Conservation (phyloP, 1,140 invertebrate species). For the Drosophila mauritiana region DNA sequence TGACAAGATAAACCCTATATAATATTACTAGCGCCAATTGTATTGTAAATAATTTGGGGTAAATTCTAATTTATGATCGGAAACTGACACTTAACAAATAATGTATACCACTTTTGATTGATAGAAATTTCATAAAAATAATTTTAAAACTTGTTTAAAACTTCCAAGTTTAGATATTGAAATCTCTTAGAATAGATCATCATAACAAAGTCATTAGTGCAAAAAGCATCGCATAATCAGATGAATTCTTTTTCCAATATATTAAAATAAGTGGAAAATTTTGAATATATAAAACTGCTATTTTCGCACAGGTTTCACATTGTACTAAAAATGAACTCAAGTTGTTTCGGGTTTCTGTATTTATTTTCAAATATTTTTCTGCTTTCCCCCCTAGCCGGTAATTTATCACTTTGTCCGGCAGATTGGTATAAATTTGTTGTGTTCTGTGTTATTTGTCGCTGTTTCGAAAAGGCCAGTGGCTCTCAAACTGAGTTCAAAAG, state of each 20-base stretch:
- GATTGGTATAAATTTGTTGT: conserved; percentile 10
- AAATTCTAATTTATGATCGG: no score
- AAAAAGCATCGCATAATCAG: neutral
- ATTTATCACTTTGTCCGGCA: conserved; percentile 27
- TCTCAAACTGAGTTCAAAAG: conserved; percentile 41
- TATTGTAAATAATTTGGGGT: neutral
- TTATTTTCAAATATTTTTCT: conserved; percentile 28
- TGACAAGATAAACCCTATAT: conserved; percentile 1
- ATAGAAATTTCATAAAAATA: no score
- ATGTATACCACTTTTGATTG: no score
- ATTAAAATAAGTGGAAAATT: conserved; percentile 1
- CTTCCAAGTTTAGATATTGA: neutral
- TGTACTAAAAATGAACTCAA: conserved; percentile 11
- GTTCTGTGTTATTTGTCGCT: conserved; percentile 1
- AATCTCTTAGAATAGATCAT: neutral
- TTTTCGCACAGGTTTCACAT: neutral
- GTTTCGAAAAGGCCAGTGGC: conserved; percentile 18
- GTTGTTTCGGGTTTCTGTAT: conserved; percentile 5
- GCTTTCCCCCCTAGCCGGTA: conserved; percentile 8
- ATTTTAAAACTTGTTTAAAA: no score
- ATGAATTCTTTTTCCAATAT: neutral
- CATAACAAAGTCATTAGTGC: neutral
- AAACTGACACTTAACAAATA: no score
- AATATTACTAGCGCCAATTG: neutral
- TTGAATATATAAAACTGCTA: neutral